Conservation (phyloP, 2,797 vertebrate species). For the Pampus argenteus region DNA sequence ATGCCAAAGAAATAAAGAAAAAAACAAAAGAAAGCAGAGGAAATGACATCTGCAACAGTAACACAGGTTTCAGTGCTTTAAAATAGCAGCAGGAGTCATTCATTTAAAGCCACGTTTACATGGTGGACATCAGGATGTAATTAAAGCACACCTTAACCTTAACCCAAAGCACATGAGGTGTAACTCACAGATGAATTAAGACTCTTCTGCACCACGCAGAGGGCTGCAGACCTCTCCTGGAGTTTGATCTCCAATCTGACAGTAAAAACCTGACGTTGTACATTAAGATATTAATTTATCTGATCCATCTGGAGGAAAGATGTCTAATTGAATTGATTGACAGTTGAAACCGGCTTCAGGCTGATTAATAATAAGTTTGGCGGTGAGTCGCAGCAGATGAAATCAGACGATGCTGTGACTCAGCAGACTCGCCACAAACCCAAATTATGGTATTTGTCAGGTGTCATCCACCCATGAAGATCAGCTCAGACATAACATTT, state of each 20-base stretch:
- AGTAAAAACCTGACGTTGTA: not conserved
- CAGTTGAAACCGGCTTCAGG: not conserved
- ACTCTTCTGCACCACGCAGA: not conserved
- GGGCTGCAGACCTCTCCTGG: not conserved
- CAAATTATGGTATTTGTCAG: slow-evolving; percentile 2
- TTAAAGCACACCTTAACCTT: slow-evolving; percentile 15
- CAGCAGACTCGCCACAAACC: slow-evolving; percentile 12
- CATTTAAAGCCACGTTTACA: not conserved
- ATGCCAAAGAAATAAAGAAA: too few species aligned
- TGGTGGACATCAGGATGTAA: not conserved
- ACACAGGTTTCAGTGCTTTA: not conserved
- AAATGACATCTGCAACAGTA: too few species aligned
- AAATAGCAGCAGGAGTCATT: slow-evolving; percentile 1
- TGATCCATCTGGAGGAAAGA: not conserved
- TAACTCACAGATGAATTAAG: not conserved
- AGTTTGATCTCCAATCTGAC: not conserved
- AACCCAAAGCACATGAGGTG: too few species aligned
- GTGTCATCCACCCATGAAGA: not conserved
- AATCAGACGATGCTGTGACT: not conserved
- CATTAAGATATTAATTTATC: not conserved
- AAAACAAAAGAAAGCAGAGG: too few species aligned
- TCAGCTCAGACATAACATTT: not conserved
- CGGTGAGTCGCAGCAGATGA: slow-evolving; percentile 20
- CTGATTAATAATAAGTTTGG: too few species aligned
- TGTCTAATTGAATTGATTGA: not conserved